Evolutionary conservation across 2,797 vertebrate genomes (phyloP), one percentile per base, ranked within the genome.

Genomic region (Gorsachius magnificus): DNA sequence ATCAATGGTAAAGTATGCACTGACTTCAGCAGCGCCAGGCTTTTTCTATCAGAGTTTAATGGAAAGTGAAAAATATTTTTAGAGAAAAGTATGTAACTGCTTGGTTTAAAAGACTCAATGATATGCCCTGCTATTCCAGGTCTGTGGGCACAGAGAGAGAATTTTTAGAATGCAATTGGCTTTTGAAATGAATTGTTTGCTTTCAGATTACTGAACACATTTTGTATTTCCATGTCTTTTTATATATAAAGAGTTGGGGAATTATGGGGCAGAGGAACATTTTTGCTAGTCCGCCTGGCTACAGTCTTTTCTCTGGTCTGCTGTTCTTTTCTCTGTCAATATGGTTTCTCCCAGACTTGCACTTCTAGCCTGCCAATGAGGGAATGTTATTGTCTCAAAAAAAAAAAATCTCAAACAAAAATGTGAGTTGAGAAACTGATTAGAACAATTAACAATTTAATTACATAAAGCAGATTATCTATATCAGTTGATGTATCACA

Each of bases 391-490:
- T 71, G 45, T 41, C 21, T 68, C 6, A 46, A 35, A 25, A 50
- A 50, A 50, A 33, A 45, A 35, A 50, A 5, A 36, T 1, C 22
- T 20, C 31, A 36, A 51, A n/a, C 22, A 81, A 77, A 87, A 68
- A 36, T 9, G 31, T 33, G 64, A 83, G 56, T 46, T 54, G 71
- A 41, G 72, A 48, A 78, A 69, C 74, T 56, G 41, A 6, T 70
- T 79, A 70, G 82, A 79, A 74, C 53, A 74, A 90, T 89, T 64
- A 95, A 66, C 43, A 58, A 64, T 83, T 96, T 93, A 96, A 96
- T 95, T 96, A 64, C 77, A 16, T 41, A 66, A 82, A 95, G 54
- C 25, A 65, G 78, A 56, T 92, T 28, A 72, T 91, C 81, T 33
- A 10, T 46, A 61, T 75, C 60, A n/a, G 78, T 22, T 93, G 87